phyloP scores from a whole-genome alignment of 1,140 invertebrate species.

The Zaprionus camerounensis region DNA sequence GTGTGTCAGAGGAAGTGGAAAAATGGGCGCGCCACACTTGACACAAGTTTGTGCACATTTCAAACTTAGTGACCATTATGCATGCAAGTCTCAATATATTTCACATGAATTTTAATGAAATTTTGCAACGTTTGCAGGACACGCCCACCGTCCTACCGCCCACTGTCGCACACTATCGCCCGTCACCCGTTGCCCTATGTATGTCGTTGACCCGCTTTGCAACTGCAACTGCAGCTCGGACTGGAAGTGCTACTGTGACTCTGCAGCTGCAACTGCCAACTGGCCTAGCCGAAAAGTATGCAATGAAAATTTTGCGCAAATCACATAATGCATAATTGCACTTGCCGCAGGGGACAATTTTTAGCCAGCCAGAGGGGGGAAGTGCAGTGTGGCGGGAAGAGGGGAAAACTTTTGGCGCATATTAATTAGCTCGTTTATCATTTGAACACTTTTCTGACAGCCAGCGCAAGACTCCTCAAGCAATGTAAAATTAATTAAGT shows the following conservation, averaged over 20 bases:
- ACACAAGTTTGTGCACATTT: slow-evolving; percentile 61
- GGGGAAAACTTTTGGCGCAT: slow-evolving; percentile 63
- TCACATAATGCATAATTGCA: slow-evolving; percentile 74
- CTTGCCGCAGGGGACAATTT: slow-evolving; percentile 40
- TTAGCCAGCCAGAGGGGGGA: slow-evolving; percentile 14
- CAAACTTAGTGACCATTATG: slow-evolving; percentile 81
- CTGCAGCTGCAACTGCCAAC: slow-evolving; percentile 10
- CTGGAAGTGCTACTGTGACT: slow-evolving; percentile 14
- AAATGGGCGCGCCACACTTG: slow-evolving; percentile 53
- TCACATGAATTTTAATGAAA: slow-evolving; percentile 81
- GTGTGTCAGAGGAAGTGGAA: not conserved
- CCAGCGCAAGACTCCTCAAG: slow-evolving; percentile 51
- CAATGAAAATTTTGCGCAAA: slow-evolving; percentile 57
- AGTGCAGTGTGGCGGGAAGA: slow-evolving; percentile 4
- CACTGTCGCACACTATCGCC: not conserved
- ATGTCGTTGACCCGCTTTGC: slow-evolving; percentile 60
- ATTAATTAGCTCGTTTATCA: slow-evolving; percentile 82
- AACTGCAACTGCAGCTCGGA: slow-evolving; percentile 11
- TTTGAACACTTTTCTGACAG: slow-evolving; percentile 75
- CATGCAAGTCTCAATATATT: slow-evolving; percentile 81
- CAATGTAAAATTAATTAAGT: slow-evolving; percentile 83
- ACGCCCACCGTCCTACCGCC: not conserved
- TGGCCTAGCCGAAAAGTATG: slow-evolving; percentile 34
- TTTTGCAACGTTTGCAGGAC: slow-evolving; percentile 35
- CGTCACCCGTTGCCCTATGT: slow-evolving; percentile 21